phyloP scores from a whole-genome alignment of 2,797 vertebrate genomes.

The Linurgus olivaceus region DNA sequence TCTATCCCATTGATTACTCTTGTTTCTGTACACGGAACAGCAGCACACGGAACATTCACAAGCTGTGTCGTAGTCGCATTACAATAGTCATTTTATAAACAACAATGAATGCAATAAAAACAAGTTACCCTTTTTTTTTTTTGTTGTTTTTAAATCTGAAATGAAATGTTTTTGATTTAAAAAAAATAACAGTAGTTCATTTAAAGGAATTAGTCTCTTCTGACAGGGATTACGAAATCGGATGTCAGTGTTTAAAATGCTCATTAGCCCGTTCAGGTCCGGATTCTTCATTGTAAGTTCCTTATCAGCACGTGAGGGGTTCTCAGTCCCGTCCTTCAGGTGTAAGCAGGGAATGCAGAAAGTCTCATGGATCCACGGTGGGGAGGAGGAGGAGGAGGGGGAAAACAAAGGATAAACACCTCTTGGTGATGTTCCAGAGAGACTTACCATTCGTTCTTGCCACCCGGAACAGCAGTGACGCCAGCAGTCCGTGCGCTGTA shows the following conservation, averaged over 20 bases:
- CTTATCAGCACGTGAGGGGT: slow-evolving; percentile 2
- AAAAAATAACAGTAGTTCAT: slow-evolving; percentile 84
- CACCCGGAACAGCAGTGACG: neutral
- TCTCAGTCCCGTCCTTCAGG: slow-evolving; percentile 61
- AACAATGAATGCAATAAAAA: slow-evolving; percentile 90
- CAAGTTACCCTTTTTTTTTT: slow-evolving; percentile 78
- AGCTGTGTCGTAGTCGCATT: slow-evolving; percentile 98
- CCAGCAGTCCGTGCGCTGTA: slow-evolving; percentile 68
- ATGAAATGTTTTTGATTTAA: slow-evolving; percentile 86
- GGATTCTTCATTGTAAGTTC: slow-evolving; percentile 70
- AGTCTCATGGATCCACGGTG: slow-evolving; percentile 61
- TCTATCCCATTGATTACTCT: slow-evolving; percentile 87
- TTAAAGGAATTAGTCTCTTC: slow-evolving; percentile 83
- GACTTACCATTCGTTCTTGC: slow-evolving; percentile 44
- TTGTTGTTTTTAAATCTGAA: slow-evolving; percentile 82
- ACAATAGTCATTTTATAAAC: slow-evolving; percentile 91
- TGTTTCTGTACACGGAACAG: slow-evolving; percentile 92
- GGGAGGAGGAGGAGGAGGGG: neutral
- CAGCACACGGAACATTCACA: slow-evolving; percentile 99
- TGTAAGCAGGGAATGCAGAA: slow-evolving; percentile 62
- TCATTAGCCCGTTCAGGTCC: slow-evolving; percentile 52
- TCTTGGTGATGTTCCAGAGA: slow-evolving; percentile 47
- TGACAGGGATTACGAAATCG: slow-evolving; percentile 77
- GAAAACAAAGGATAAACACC: neutral
- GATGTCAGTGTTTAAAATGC: slow-evolving; percentile 76